Evolutionary conservation across 1,140 invertebrate species (phyloP), one percentile per base, ranked within the genome.

Genomic region (Lucilia sericata): DNA sequence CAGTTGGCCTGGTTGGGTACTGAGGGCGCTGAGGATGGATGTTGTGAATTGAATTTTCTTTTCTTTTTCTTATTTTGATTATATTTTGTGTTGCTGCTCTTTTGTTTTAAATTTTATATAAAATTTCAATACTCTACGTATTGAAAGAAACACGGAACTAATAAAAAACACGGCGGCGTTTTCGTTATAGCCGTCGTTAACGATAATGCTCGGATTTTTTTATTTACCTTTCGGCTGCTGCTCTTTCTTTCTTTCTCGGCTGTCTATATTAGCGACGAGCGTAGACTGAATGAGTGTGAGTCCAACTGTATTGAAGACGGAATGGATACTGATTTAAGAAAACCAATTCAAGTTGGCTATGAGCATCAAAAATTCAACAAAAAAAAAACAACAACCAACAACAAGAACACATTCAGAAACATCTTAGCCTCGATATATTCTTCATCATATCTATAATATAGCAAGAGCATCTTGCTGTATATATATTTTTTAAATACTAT

Each of bases 321-420:
- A 89, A 87, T 86, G 87, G 85, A 89, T 88, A 89, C 88, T 87
- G 88, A 89, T 88, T 88, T 88, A 87, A 86, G 87, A 84, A 85
- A 86, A 86, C 84, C 87, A 87, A 86, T 86, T 88, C 86, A 86
- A 87, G 86, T 87, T 86, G 87, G 86, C 87, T 76, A 49, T 83
- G 60, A 74, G 76, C 42, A 47, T 49, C 76, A 80, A 36, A 80
- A 78, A 42, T 78, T 30, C 25, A 30, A 30, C n/a, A n/a, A 30
- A 78, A 78, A 78, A 78, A 78, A 30, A 78, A 42, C 17, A 42
- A 82, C 51, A 42, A 36, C n/a, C 1, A 30, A 1, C 25, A 30
- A 42, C 17, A 36, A 36, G 5, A 55, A 80, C 8, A 80, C 19
- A 80, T 78, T 42, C 75, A 49, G 75, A 36, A 30, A 36, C 34